Percentiles rank a stretch among this genome's conserved stretches.
These are phyloP conservation scores for Hirtodrosophila trivittata DNA, from an alignment of 2,888 invertebrate genomes.

Conservation along the genomic window DNA sequence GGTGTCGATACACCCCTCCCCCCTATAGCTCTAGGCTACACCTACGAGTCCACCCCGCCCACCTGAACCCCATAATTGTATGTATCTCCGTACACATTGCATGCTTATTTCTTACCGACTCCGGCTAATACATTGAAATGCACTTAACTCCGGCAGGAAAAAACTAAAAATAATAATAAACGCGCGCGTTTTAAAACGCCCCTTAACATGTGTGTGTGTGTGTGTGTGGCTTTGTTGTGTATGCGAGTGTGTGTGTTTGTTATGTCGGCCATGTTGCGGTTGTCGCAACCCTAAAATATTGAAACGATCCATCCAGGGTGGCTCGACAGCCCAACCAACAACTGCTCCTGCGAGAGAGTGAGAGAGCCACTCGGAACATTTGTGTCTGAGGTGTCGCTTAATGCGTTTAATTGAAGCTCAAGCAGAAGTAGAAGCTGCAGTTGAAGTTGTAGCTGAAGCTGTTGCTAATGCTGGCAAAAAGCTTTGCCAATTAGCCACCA, in stretches of 20 bases:
- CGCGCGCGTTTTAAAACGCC: slow-evolving; percentile 72
- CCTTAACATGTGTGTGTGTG: slow-evolving; percentile 6
- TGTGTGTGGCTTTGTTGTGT: slow-evolving; percentile 7
- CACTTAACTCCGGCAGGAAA: slow-evolving; percentile 61
- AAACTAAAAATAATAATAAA: slow-evolving; percentile 32
- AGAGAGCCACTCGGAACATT: slow-evolving; percentile 6
- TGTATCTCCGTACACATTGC: slow-evolving; percentile 21
- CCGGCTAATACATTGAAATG: slow-evolving; percentile 66
- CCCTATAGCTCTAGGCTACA: too few species aligned
- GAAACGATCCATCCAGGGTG: slow-evolving; percentile 40
- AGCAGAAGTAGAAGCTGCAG: slow-evolving; percentile 43
- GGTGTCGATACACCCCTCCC: slow-evolving; percentile 16
- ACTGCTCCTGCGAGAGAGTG: slow-evolving; percentile 12
- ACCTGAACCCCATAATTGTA: slow-evolving; percentile 33
- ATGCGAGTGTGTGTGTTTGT: slow-evolving; percentile 25
- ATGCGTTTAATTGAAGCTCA: slow-evolving; percentile 71
- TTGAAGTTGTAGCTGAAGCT: too few species aligned
- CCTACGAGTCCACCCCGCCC: not conserved
- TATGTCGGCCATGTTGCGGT: slow-evolving; percentile 70
- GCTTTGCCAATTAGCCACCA: slow-evolving; percentile 59
- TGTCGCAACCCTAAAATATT: slow-evolving; percentile 55
- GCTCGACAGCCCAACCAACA: slow-evolving; percentile 14
- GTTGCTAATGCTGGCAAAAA: slow-evolving; percentile 31
- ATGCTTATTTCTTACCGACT: slow-evolving; percentile 42
- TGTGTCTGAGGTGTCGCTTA: slow-evolving; percentile 70